These are phyloP conservation scores for Patiria miniata DNA, from an alignment of 35 echinoderm and acorn worm genomes.

Conservation along the genomic window DNA sequence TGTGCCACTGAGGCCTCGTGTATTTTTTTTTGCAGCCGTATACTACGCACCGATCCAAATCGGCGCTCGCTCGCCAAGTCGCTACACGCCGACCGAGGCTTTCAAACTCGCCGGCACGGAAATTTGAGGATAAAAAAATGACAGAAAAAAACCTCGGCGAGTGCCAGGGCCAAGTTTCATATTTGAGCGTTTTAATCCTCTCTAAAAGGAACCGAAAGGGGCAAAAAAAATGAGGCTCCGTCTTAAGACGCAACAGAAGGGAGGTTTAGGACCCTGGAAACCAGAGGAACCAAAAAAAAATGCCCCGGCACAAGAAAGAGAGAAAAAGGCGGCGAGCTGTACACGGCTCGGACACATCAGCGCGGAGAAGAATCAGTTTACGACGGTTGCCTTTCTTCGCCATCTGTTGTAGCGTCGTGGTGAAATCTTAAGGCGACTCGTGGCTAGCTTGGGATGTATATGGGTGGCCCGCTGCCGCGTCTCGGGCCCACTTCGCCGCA, in stretches of 20 bases:
- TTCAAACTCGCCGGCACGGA: neutral
- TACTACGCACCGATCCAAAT: too few relatives aligned
- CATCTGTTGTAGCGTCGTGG: too few relatives aligned
- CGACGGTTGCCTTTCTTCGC: neutral
- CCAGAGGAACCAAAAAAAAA: neutral
- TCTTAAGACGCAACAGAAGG: constrained; percentile 14
- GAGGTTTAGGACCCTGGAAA: neutral
- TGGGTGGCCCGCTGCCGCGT: too few relatives aligned
- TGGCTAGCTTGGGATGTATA: too few relatives aligned
- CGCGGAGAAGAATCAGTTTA: neutral
- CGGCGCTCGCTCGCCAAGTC: too few relatives aligned
- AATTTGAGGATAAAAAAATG: constrained; percentile 24
- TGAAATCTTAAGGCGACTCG: too few relatives aligned
- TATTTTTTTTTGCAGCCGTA: too few relatives aligned
- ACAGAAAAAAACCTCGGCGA: neutral
- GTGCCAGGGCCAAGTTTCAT: neutral
- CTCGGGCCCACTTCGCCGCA: too few relatives aligned
- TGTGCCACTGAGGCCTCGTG: too few relatives aligned
- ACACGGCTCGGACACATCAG: too few relatives aligned
- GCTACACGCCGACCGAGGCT: neutral
- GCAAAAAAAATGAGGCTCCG: neutral
- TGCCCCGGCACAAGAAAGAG: too few relatives aligned
- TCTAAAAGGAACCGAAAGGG: neutral
- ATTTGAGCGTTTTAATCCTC: neutral
- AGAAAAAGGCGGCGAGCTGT: too few relatives aligned